Evolutionary conservation across 2,797 vertebrate species (phyloP), one percentile per base, ranked within the genome.

Genomic region (Crocodylus rhombifer): DNA sequence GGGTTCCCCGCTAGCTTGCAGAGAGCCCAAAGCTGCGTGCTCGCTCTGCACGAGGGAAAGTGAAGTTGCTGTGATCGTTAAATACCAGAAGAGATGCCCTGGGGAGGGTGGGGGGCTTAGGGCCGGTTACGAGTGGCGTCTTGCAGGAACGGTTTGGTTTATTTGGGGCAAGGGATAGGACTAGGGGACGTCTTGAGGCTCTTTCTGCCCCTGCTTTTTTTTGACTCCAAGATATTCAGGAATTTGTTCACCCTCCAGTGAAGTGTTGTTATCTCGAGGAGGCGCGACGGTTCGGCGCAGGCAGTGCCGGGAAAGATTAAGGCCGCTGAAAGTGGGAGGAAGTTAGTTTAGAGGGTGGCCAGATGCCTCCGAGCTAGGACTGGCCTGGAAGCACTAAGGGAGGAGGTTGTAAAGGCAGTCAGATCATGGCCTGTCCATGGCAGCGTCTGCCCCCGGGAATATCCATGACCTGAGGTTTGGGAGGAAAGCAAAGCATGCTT

Each of bases 1-100:
- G 95, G 96, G 89, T 0, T 69, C 78, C 14, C 42, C 42, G 42
- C 42, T 96, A 95, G 82, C 92, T 95, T 80, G n/a, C 83, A 82
- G 94, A 94, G 93, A 96, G 94, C 95, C 87, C 84, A 94, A 93
- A 94, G 91, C 58, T 3, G 64, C 88, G 84, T 86, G 30, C 87
- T 86, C 82, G 65, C 81, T 85, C 95, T 94, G 91, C 93, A 77
- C 2, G 61, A 93, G 23, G 83, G 86, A 90, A 51, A 51, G 42
- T 51, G 42, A 51, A 51, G 42, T 11, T 51, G 42, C 42, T 51
- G 9, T 11, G 3, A 51, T 51, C 3, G 42, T 51, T 51, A 51
- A 51, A 51, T 51, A 51, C 42, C 42, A 51, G 42, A 51, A 51
- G 42, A 51, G 42, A 51, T 11, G 42, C 9, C 42, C 42, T 51